Evolutionary conservation across 2,888 invertebrate species (phyloP).

Genomic region (Cataglyphis altisquamis): DNA sequence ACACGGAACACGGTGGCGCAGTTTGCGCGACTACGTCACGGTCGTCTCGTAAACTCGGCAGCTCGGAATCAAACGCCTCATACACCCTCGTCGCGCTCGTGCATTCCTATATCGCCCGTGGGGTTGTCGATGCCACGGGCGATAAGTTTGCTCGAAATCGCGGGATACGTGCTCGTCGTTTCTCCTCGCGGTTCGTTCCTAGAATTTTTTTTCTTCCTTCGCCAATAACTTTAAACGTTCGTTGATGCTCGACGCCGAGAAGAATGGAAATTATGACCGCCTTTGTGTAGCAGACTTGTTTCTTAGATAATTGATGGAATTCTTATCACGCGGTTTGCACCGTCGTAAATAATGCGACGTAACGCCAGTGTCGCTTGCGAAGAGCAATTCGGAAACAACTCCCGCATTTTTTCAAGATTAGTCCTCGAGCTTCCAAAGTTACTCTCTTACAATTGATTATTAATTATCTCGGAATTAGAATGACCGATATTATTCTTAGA

Average conservation of each 20-base stretch:
- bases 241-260: neutral
- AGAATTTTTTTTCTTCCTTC: constrained; percentile 39
- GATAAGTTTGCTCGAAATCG: constrained; percentile 38
- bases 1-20: constrained; percentile 49
- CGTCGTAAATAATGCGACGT: constrained; percentile 44
- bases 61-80: constrained; percentile 70
- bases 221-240: neutral
- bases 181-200: constrained; percentile 14
- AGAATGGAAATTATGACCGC: neutral
- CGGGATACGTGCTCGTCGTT: constrained; percentile 59
- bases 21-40: constrained; percentile 78
- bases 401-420: neutral
- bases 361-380: neutral
- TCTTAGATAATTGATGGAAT: constrained; percentile 34
- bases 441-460: constrained; percentile 32
- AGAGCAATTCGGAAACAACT: constrained; percentile 22
- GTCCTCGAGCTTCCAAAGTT: constrained; percentile 25
- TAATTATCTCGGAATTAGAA: constrained; percentile 32
- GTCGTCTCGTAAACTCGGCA: constrained; percentile 76
- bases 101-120: constrained; percentile 47
- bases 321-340: constrained; percentile 36
- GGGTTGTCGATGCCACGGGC: constrained; percentile 32
- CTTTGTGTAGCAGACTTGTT: neutral
- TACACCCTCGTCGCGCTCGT: constrained; percentile 52
- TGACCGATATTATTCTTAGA: neutral